A percentile compares a stretch with the other conserved stretches of the same genome.
Conservation (phyloP, 2,888 invertebrate species). For the Pheosia tremula region DNA sequence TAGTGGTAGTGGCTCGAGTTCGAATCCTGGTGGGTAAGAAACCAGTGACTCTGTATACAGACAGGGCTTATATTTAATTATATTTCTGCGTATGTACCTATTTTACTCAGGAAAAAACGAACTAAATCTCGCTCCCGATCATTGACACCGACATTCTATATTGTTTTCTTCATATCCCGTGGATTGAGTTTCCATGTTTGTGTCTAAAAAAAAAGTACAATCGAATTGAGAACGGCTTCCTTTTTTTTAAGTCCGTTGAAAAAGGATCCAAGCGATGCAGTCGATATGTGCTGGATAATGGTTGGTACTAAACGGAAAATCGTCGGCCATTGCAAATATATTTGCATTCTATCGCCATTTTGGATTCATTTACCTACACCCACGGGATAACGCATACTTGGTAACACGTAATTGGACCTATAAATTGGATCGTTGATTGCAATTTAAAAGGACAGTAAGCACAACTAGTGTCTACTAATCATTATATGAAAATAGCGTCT, state of each 20-base stretch:
- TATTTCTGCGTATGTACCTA: not conserved
- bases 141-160: conserved; percentile 34
- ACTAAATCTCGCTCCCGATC: conserved; percentile 26
- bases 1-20: too few species aligned
- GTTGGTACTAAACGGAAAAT: conserved; percentile 55
- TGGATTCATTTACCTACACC: conserved; percentile 56
- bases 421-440: conserved; percentile 36
- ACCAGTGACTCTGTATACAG: too few species aligned
- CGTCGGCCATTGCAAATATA: conserved; percentile 47
- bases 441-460: not conserved
- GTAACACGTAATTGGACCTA: conserved; percentile 26
- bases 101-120: not conserved
- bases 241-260: not conserved
- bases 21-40: too few species aligned
- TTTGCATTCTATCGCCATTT: conserved; percentile 59
- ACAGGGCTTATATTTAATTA: too few species aligned
- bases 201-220: not conserved
- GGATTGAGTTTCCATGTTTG: conserved; percentile 60
- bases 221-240: too few species aligned
- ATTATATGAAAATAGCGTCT: too few species aligned
- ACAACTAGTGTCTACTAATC: too few species aligned
- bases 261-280: conserved; percentile 37
- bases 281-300: conserved; percentile 45
- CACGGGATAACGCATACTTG: conserved; percentile 47
- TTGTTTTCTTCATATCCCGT: conserved; percentile 38